Evolutionary conservation across 2,888 invertebrate genomes (phyloP), one percentile per base, ranked within the genome.

Genomic region (Rhagophthalmus giganteus): DNA sequence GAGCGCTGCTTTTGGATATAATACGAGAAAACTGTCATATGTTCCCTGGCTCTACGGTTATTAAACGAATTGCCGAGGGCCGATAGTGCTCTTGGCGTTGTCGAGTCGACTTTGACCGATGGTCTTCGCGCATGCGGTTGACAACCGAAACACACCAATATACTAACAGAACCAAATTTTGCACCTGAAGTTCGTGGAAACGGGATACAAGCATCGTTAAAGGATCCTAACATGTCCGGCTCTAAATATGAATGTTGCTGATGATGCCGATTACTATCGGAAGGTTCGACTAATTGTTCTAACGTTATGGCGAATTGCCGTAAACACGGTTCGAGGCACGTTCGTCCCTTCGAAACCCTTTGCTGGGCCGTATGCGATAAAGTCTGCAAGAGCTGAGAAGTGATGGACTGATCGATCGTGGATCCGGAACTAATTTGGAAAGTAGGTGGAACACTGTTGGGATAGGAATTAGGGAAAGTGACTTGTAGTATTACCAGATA

Each of bases 101-200:
- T 82, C 6, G 85, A 82, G 68, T 89, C 89, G 11, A 85, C 82
- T 60, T 87, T 85, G 38, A 85, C 74, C 0, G 87, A 86, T 11
- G 88, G 69, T 45, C 88, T 78, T 61, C 88, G 80, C 61, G 83
- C 82, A 42, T 86, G 79, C 0, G 88, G 86, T 38, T 57, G 52
- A 38, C 91, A 81, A 37, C 88, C 87, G 75, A 96, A 96, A 59
- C 90, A 90, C 0, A 94, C 93, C 47, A 97, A 75, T 44, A 85
- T 82, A 65, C 91, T 91, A 12, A 89, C 88, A 14, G 89, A 88
- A 74, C 91, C 93, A 79, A 96, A 97, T 64, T 89, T 87, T 0
- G 94, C 95, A 1, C 95, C 95, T 6, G 93, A 94, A 0, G 95
- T 96, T 41, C 93, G 80, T 0, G 96, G 96, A 74, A 94, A 97